These are phyloP conservation scores for Drusus annulatus DNA, from an alignment of 1,140 invertebrate genomes.

Conservation along the genomic window DNA sequence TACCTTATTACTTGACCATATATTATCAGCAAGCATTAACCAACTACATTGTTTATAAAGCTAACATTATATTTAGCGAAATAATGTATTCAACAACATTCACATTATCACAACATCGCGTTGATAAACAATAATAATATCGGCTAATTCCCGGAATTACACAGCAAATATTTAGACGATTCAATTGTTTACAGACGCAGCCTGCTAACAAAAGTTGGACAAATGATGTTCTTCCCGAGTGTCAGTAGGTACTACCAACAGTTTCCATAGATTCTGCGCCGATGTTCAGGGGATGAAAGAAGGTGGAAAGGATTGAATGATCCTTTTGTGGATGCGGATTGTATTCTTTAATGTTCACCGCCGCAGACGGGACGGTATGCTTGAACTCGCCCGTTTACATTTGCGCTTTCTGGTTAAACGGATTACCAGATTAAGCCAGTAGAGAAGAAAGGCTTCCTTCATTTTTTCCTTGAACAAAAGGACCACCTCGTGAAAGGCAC, in stretches of 20 bases:
- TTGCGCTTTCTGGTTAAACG: slow-evolving; percentile 56
- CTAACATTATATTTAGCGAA: no score
- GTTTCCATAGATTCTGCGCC: background rate
- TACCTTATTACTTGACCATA: no score
- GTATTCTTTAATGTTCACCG: slow-evolving; percentile 52
- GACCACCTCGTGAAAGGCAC: slow-evolving; percentile 51
- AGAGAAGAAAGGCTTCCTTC: slow-evolving; percentile 24
- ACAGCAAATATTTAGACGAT: slow-evolving; percentile 6
- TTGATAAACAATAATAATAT: no score
- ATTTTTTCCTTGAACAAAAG: slow-evolving; percentile 44
- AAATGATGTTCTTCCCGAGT: slow-evolving; percentile 17
- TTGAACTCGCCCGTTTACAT: slow-evolving; percentile 56
- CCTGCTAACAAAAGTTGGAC: slow-evolving; percentile 16
- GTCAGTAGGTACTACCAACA: background rate
- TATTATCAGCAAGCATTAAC: no score
- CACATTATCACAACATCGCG: no score
- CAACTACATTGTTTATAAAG: no score
- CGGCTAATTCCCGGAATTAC: background rate
- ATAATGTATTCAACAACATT: no score
- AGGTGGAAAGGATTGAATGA: slow-evolving; percentile 48
- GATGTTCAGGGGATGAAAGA: slow-evolving; percentile 26
- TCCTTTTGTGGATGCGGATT: slow-evolving; percentile 44
- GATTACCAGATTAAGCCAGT: slow-evolving; percentile 50
- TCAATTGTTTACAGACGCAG: slow-evolving; percentile 7
- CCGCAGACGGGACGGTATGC: slow-evolving; percentile 38